phyloP scores from a whole-genome alignment of 2,888 invertebrate genomes.

The Lasioglossum lativentre region DNA sequence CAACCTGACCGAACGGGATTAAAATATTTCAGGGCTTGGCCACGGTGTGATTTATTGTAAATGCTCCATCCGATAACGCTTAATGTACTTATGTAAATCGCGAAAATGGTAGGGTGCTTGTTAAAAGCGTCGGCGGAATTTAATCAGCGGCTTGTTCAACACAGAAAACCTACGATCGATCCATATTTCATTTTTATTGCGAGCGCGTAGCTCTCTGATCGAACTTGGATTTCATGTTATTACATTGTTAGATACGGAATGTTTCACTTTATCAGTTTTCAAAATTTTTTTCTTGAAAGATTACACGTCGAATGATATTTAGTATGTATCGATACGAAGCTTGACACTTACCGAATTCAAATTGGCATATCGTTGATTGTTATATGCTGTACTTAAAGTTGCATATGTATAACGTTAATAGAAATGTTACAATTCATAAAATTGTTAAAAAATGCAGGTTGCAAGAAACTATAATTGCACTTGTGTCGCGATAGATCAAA shows the following conservation, averaged over 20 bases:
- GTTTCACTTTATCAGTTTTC: neutral
- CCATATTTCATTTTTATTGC: slow-evolving; percentile 6
- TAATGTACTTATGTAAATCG: slow-evolving; percentile 11
- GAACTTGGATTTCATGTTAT: neutral
- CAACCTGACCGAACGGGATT: neutral
- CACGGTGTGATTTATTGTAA: neutral
- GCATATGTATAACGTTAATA: no score
- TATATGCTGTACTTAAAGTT: no score
- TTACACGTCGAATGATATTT: neutral
- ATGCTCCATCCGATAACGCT: slow-evolving; percentile 1
- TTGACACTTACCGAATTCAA: neutral
- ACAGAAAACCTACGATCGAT: slow-evolving; percentile 14
- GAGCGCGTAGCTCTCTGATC: no score
- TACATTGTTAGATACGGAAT: neutral
- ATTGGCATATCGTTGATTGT: no score
- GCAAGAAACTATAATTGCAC: no score
- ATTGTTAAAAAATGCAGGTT: no score
- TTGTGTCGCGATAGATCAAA: no score
- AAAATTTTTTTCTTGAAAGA: neutral
- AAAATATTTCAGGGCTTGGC: neutral
- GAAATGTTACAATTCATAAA: no score
- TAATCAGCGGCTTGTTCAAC: neutral
- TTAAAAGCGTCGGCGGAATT: slow-evolving; percentile 6
- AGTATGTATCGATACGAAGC: no score
- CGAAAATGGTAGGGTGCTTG: neutral